Conservation (phyloP, 1,140 invertebrate genomes). For the Samia ricini region DNA sequence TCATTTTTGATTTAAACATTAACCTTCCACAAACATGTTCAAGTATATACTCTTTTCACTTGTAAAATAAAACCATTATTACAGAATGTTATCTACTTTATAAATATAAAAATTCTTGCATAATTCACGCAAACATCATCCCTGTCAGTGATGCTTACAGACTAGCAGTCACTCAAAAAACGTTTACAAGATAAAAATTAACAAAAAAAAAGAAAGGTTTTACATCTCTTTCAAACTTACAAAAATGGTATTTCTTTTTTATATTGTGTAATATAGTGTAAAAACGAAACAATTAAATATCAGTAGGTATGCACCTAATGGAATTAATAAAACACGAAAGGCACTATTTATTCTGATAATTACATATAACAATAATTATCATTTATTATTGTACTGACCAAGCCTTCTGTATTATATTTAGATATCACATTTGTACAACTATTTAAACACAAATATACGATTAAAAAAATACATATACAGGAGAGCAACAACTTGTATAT, state of each 20-base stretch:
- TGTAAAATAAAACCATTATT: conserved; percentile 28
- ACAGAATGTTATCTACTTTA: conserved; percentile 17
- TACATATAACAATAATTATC: neutral
- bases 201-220: neutral
- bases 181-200: conserved; percentile 4
- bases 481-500: neutral
- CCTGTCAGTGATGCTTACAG: conserved; percentile 76
- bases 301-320: neutral
- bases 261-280: neutral
- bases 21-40: neutral
- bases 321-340: conserved; percentile 29
- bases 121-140: conserved; percentile 74
- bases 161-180: conserved; percentile 68
- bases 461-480: neutral
- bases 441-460: neutral
- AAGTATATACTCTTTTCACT: conserved; percentile 18
- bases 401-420: neutral
- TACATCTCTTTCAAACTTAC: conserved; percentile 3
- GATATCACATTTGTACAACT: neutral
- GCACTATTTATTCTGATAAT: conserved; percentile 35
- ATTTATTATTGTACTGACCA: neutral
- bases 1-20: conserved; percentile 24
- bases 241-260: neutral
- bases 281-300: neutral
- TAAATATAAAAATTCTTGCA: conserved; percentile 63